These are phyloP conservation scores for Lysandra bellargus DNA, from an alignment of 2,888 invertebrate species.

Conservation along the genomic window DNA sequence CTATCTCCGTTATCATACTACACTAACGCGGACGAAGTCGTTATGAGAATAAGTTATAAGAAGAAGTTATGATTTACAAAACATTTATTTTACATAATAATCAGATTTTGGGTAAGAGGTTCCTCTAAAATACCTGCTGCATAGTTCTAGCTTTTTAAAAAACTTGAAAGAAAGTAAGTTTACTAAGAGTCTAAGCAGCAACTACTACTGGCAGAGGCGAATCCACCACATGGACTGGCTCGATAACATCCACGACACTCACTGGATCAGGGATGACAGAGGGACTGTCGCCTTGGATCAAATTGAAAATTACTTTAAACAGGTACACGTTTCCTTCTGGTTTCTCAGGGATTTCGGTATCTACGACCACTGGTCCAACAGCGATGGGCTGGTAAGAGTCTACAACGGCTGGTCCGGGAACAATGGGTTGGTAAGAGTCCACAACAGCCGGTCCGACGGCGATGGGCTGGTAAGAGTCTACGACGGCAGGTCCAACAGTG, in stretches of 20 bases:
- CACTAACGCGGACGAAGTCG: too few relatives aligned
- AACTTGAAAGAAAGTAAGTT: neutral
- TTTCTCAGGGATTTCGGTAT: slow-evolving; percentile 10
- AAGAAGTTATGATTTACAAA: too few relatives aligned
- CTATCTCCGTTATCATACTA: too few relatives aligned
- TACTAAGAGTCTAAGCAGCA: neutral
- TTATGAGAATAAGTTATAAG: too few relatives aligned
- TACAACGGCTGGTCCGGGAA: neutral
- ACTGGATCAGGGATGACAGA: slow-evolving; percentile 4
- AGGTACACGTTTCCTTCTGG: slow-evolving; percentile 8
- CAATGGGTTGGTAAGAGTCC: neutral
- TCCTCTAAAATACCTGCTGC: neutral
- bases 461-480: neutral
- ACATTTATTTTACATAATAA: neutral
- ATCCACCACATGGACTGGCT: neutral
- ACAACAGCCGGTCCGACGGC: slow-evolving; percentile 9
- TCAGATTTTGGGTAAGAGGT: neutral
- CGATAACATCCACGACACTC: slow-evolving; percentile 16
- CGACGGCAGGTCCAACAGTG: neutral
- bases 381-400: slow-evolving; percentile 14
- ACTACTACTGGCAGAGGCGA: neutral
- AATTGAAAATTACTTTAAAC: slow-evolving; percentile 21
- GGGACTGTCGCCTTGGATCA: slow-evolving; percentile 17
- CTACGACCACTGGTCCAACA: slow-evolving; percentile 12
- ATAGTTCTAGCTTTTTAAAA: neutral